phyloP scores from a whole-genome alignment of 2,888 invertebrate species.

The Hypomecis atomaria region DNA sequence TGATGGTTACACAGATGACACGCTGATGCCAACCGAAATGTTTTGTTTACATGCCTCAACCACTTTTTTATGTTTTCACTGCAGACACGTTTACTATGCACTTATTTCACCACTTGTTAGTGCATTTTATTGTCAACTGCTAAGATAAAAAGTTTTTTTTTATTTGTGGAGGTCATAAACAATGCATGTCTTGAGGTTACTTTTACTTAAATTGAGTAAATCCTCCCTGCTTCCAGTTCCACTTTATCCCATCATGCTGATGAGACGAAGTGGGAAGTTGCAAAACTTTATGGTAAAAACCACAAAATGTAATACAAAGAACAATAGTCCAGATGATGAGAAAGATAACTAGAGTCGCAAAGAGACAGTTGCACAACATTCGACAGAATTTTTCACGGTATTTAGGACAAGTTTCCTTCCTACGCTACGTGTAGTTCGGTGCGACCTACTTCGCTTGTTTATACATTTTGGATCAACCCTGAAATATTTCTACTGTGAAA shows the following conservation, averaged over 20 bases:
- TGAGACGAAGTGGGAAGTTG: too few species aligned
- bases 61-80: slow-evolving; percentile 38
- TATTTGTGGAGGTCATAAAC: slow-evolving; percentile 9
- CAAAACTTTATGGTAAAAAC: too few species aligned
- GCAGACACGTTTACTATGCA: slow-evolving; percentile 27
- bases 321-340: background rate
- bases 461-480: slow-evolving; percentile 63
- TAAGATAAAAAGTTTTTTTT: background rate
- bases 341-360: background rate
- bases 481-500: slow-evolving; percentile 55
- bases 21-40: slow-evolving; percentile 62
- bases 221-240: too few species aligned
- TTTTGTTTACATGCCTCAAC: slow-evolving; percentile 63
- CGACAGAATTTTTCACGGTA: slow-evolving; percentile 50
- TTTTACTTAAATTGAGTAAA: too few species aligned
- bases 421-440: slow-evolving; percentile 51
- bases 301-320: too few species aligned
- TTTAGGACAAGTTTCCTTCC: slow-evolving; percentile 61
- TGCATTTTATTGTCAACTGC: slow-evolving; percentile 11
- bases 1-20: slow-evolving; percentile 57
- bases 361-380: slow-evolving; percentile 17
- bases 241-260: too few species aligned
- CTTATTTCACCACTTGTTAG: slow-evolving; percentile 19
- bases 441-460: slow-evolving; percentile 63
- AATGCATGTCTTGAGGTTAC: background rate